These are phyloP conservation scores for Lucifuga dentata DNA, from an alignment of 2,113 vertebrate species.

Conservation along the genomic window DNA sequence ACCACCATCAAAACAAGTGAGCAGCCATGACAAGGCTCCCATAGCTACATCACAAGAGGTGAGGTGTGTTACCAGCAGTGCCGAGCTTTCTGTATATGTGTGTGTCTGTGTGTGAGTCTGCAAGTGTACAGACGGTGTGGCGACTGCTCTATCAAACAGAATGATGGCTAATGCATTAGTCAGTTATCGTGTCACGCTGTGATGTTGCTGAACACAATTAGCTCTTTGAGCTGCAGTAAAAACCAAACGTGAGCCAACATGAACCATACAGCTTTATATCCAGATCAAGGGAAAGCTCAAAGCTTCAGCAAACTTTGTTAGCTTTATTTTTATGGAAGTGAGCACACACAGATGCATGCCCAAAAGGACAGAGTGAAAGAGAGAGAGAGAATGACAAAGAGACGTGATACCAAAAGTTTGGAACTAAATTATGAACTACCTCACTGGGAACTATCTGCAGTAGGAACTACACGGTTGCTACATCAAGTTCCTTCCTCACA, in stretches of 20 bases:
- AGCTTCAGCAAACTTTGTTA: slow-evolving; percentile 56
- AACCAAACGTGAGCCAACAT: slow-evolving; percentile 73
- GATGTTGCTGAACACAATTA: slow-evolving; percentile 69
- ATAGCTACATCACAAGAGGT: slow-evolving; percentile 56
- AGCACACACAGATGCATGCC: slow-evolving; percentile 22
- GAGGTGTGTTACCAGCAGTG: slow-evolving; percentile 40
- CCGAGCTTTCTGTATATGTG: slow-evolving; percentile 9
- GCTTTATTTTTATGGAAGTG: slow-evolving; percentile 35
- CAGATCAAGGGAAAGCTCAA: slow-evolving; percentile 70
- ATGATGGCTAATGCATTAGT: slow-evolving; percentile 68
- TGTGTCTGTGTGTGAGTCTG: slow-evolving; percentile 24
- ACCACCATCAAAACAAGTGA: slow-evolving; percentile 68
- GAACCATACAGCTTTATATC: slow-evolving; percentile 60
- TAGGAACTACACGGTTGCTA: too few relatives aligned
- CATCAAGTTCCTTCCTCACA: too few relatives aligned
- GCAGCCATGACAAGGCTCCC: slow-evolving; percentile 56
- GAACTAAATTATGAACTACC: too few relatives aligned
- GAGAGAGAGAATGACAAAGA: slow-evolving; percentile 24
- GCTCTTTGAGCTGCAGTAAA: slow-evolving; percentile 58
- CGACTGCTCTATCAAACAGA: slow-evolving; percentile 50
- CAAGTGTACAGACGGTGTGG: neutral
- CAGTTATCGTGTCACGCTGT: slow-evolving; percentile 64
- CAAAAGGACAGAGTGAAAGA: slow-evolving; percentile 27
- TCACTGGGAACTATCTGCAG: too few relatives aligned
- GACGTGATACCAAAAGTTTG: too few relatives aligned